Base-by-base conservation (phyloP, 2,113 vertebrate species). In the Paedocypris sp. region DNA sequence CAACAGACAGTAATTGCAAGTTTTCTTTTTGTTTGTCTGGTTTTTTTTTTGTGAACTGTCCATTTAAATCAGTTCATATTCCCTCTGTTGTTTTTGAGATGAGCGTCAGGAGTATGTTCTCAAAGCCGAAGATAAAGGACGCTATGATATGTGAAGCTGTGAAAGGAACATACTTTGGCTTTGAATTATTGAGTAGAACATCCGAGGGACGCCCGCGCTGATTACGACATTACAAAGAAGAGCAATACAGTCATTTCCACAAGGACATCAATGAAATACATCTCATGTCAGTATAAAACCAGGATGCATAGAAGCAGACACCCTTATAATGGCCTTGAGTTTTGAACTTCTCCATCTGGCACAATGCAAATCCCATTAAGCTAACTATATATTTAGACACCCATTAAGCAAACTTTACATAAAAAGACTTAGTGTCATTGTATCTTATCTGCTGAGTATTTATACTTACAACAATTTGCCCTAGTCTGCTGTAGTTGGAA, bases 181-280 rank as follows among this genome's bases (percentile, higher is more conserved):
- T 16, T 70, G 61, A 60, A 69, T 66, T 56, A 61, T 60, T 61
- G 36, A 66, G 9, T 13, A 22, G 32, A 12, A 16, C 62, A 62
- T 65, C 45, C 28, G 10, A 26, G 26, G 33, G n/a, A 16, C 20
- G n/a, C 22, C 29, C 6, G 4, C 25, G 49, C 43, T 64, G 54
- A 64, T 54, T 31, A 33, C 35, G 10, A 11, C 7, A 58, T 18
- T 48, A 54, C 31, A 36, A 56, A 49, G 38, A 56, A 29, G 28
- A 23, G 6, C 13, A 36, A 38, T 45, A 29, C 61, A 53, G 60
- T 32, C 29, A 28, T 45, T 43, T 29, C 53, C 36, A 5, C 60
- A 68, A 68, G 31, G 49, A 36, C 23, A 25, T 31, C 33, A 19
- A 59, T 39, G 6, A 31, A 33, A 62, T 57, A 63, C 35, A 10